phyloP scores from a whole-genome alignment of 1,140 invertebrate species.

The Octopus bimaculoides region DNA sequence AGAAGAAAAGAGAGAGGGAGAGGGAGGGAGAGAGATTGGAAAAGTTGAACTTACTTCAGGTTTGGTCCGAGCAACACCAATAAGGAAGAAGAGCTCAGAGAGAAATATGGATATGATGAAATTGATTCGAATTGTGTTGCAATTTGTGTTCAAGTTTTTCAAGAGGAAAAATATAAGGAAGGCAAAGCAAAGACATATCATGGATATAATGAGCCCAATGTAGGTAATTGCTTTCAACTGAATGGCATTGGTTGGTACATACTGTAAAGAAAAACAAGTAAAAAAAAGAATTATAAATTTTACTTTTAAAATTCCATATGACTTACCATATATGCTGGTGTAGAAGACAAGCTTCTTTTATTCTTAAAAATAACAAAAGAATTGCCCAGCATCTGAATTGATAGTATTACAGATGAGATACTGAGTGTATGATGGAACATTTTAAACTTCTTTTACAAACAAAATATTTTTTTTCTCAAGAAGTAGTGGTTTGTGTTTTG shows the following conservation, averaged over 20 bases:
- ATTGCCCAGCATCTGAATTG: not conserved
- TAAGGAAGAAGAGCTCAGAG: slow-evolving; percentile 78
- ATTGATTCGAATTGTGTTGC: slow-evolving; percentile 92
- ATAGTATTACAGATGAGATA: not conserved
- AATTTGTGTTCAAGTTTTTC: slow-evolving; percentile 79
- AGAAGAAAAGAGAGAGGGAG: not conserved
- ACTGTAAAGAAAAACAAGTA: slow-evolving; percentile 41
- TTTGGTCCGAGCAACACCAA: slow-evolving; percentile 61
- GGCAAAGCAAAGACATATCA: slow-evolving; percentile 67
- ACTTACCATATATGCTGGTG: no score
- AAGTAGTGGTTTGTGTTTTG: no score
- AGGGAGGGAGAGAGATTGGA: not conserved
- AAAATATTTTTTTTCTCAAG: no score
- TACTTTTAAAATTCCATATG: no score
- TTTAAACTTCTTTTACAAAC: no score
- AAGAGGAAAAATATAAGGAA: slow-evolving; percentile 76
- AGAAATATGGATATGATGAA: slow-evolving; percentile 84
- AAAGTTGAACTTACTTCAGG: slow-evolving; percentile 54
- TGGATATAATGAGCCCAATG: slow-evolving; percentile 72
- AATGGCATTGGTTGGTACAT: slow-evolving; percentile 70
- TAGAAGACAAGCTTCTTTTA: no score
- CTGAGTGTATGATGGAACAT: no score
- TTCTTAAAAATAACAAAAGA: no score
- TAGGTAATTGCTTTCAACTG: slow-evolving; percentile 60
- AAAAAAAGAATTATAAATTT: not conserved